Evolutionary conservation across 2,113 vertebrate species (phyloP).

Genomic region (Formicarius rufipectus): DNA sequence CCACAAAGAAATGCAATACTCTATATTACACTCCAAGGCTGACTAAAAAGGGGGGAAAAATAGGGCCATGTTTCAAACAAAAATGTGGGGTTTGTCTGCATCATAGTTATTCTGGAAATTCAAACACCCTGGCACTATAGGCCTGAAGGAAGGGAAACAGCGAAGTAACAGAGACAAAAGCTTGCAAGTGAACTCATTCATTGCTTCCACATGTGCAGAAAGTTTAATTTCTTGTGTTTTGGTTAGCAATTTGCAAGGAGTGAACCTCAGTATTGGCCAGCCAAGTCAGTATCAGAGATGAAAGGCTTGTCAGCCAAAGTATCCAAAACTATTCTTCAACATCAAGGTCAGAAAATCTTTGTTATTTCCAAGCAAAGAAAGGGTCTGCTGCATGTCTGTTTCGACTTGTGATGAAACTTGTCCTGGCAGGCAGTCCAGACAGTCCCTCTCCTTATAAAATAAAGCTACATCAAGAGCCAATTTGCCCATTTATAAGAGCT

Average conservation of each 20-base stretch:
- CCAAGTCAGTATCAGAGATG: conserved; percentile 73
- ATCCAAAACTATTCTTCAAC: conserved; percentile 54
- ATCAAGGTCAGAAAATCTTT: conserved; percentile 80
- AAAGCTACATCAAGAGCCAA: not conserved
- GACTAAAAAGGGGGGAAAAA: not conserved
- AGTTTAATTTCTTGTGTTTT: conserved; percentile 69
- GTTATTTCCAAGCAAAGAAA: conserved; percentile 67
- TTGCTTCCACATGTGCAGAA: not conserved
- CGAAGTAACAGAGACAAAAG: conserved; percentile 2
- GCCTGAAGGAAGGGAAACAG: not conserved
- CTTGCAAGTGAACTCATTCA: not conserved
- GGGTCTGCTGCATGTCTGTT: conserved; percentile 72
- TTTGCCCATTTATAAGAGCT: not conserved
- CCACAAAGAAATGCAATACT: not conserved
- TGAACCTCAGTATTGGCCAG: conserved; percentile 32
- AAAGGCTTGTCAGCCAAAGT: conserved; percentile 43
- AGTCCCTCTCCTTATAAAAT: conserved; percentile 52
- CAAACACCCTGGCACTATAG: not conserved
- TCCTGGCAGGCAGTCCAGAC: conserved; percentile 63
- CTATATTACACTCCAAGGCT: not conserved
- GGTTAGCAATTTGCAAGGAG: conserved; percentile 60
- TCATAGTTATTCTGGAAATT: not conserved
- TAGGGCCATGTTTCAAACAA: not conserved
- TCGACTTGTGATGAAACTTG: conserved; percentile 76
- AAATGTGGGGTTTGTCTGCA: not conserved